Conservation (phyloP, 2,888 invertebrate species). For the Standfussiana lucernea region DNA sequence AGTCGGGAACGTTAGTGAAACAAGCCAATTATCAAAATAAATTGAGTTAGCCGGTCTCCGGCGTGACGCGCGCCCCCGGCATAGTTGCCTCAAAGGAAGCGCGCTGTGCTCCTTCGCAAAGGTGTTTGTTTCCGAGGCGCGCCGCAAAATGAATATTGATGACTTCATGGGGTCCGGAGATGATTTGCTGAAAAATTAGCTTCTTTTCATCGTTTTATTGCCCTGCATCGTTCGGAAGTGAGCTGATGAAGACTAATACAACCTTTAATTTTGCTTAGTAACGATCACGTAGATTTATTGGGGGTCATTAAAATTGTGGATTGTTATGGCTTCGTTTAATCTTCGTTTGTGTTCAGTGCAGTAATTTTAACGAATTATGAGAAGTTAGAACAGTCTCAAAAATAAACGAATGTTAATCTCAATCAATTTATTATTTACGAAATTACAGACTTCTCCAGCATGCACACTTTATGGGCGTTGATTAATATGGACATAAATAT, state of each 20-base stretch:
- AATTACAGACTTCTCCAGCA: background rate
- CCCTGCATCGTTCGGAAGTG: constrained; percentile 81
- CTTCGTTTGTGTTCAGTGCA: constrained; percentile 45
- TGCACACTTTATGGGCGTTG: constrained; percentile 27
- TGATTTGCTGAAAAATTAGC: constrained; percentile 90
- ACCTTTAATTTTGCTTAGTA: constrained; percentile 88
- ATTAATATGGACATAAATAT: constrained; percentile 74
- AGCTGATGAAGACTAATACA: constrained; percentile 89
- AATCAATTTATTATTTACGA: background rate
- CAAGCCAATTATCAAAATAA: constrained; percentile 89
- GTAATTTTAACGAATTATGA: constrained; percentile 45
- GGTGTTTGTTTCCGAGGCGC: constrained; percentile 90
- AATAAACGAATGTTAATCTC: background rate
- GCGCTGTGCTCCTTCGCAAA: constrained; percentile 82
- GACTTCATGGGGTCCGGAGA: constrained; percentile 89
- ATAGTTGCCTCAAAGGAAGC: constrained; percentile 87
- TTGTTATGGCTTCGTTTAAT: constrained; percentile 59
- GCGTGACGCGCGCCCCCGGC: constrained; percentile 71
- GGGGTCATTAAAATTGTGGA: constrained; percentile 67
- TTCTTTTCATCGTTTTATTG: constrained; percentile 90
- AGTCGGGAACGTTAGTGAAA: constrained; percentile 80
- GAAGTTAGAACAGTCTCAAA: background rate
- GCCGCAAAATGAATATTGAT: constrained; percentile 90
- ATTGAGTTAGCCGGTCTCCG: constrained; percentile 83
- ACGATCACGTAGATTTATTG: constrained; percentile 80